phyloP scores from a whole-genome alignment of 2,113 vertebrate species.

The Heterotis niloticus region DNA sequence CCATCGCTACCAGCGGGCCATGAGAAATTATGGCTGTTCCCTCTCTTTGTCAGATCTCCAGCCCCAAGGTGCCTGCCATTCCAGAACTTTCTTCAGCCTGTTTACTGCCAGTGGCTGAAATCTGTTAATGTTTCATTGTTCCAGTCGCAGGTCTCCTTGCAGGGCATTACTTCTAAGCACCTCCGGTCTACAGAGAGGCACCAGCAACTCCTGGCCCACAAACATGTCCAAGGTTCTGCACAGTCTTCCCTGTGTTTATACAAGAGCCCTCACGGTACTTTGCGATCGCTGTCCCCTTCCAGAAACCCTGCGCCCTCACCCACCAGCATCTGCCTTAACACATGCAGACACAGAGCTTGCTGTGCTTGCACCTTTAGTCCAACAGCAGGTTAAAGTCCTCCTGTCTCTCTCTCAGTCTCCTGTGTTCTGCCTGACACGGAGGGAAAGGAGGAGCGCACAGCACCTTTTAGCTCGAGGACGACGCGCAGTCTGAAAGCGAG shows the following conservation, averaged over 20 bases:
- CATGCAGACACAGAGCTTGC: constrained; percentile 29
- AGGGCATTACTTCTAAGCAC: neutral
- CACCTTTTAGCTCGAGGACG: neutral
- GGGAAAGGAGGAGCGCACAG: constrained; percentile 24
- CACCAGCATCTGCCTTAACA: constrained; percentile 8
- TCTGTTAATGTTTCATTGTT: neutral
- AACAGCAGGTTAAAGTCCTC: constrained; percentile 62
- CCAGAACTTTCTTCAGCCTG: constrained; percentile 12
- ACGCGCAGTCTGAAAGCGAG: neutral
- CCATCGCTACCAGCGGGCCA: constrained; percentile 59
- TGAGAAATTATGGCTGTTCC: constrained; percentile 58
- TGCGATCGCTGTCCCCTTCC: neutral
- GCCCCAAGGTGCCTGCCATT: neutral
- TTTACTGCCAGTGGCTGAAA: neutral
- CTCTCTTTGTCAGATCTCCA: too few relatives aligned
- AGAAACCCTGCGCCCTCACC: neutral
- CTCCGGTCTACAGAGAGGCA: neutral
- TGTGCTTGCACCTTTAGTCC: constrained; percentile 49
- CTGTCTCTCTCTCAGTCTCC: constrained; percentile 49
- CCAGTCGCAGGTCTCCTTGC: neutral
- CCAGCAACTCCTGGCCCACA: neutral
- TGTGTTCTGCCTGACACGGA: constrained; percentile 20
- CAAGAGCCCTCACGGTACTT: neutral
- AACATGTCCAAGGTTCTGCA: neutral
- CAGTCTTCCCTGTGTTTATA: neutral